Base-by-base conservation (phyloP, 2,888 invertebrate genomes). In the Geotrupes spiniger region DNA sequence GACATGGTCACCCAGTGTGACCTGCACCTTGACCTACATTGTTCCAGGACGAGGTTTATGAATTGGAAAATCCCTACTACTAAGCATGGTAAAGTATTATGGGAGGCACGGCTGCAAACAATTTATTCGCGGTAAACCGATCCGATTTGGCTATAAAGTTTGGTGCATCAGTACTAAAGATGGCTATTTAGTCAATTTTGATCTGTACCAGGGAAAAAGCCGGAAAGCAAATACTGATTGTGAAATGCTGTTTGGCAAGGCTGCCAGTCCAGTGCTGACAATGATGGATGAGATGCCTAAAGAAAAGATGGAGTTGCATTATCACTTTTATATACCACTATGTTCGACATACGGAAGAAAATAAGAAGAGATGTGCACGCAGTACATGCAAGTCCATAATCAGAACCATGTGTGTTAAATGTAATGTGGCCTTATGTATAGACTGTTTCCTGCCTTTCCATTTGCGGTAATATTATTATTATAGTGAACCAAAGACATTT, bases 121-220 rank as follows among this genome's bases (percentile, higher is more conserved):
- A 46, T 66, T 60, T 51, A 55, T 65, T 6, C 42, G 58, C 12
- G 62, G 63, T 8, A 70, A 69, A 36, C 64, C 63, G 3, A 66
- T 66, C 28, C 45, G 62, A 36, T 66, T 66, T 56, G 59, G 61
- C 4, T 66, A 57, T 42, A 65, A 69, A 55, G 51, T 62, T 40
- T 66, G 65, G 64, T 57, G 52, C 36, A 36, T 64, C n/a, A 64
- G 62, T 51, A 51, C 57, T 16, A 44, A 36, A 11, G 29, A 43
- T 36, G 64, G 62, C n/a, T 65, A 66, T 51, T 47, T 67, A 11
- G 52, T 65, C 62, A 65, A 52, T n/a, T 45, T 44, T 41, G 46
- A 42, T 27, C 27, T 21, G 49, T 49, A 52, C 28, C 40, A 49
- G 16, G 10, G 29, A 8, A 36, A n/a, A 12, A 45, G 49, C 40